Evolutionary conservation across 2,113 vertebrate genomes (phyloP), one percentile per base, ranked within the genome.

Genomic region (Lethenteron camtschaticum): DNA sequence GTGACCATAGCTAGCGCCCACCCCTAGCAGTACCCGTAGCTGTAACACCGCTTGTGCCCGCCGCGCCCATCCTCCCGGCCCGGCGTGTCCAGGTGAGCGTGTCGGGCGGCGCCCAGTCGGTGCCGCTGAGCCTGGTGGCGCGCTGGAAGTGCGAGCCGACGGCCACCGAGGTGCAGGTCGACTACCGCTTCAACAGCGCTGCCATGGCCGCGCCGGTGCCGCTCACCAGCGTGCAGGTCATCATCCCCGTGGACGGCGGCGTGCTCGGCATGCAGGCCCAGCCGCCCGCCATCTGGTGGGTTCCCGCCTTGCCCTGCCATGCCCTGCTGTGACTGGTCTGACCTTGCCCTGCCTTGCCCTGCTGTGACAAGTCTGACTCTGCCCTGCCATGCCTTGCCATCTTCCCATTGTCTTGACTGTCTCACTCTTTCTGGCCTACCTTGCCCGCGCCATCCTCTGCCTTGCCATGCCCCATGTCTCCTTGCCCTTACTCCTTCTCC

Each of bases 181-280:
- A 99, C 77, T 96, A 92, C 75, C 85, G 84, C 59, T 96, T 92
- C 74, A 96, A 99, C 76, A 90, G 91, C 6, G 89, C 89, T 68
- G 84, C 90, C 71, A 94, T 96, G 90, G 81, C 79, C 56, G 72
- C 76, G 3, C 89, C 90, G 1, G 80, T 82, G 56, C 77, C 80
- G 3, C 85, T 99, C 59, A 81, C 82, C 70, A 88, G 85, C 69
- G 76, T 95, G 4, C 94, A 99, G 77, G 84, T 99, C 76, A 77
- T 91, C 16, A 86, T 95, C 56, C 89, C 90, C 2, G 84, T 96
- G 7, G 88, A 86, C 58, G 94, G 94, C 70, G 88, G 89, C 18
- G 94, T 99, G 74, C 86, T 81, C 71, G 81, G 77, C 77, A 87
- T 95, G 89, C 92, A 96, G 55, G 88, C 94, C 10, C 82, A 96